Percentiles rank a stretch among this genome's conserved stretches.
Evolutionary conservation across 2,797 vertebrate genomes (phyloP).

Genomic region (Catostomus latipinnis): DNA sequence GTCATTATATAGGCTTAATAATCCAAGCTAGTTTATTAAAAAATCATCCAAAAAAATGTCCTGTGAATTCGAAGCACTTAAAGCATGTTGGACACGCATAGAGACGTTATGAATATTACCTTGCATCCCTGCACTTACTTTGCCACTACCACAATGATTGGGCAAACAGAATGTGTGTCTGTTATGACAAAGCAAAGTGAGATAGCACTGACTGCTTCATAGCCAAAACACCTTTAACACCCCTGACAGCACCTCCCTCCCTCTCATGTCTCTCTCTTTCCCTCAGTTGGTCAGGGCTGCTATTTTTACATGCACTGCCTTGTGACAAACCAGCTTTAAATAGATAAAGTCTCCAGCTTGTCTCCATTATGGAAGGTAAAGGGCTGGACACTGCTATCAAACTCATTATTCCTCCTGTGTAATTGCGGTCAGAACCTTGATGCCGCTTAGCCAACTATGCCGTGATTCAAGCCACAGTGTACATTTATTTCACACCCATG

Average conservation of each 20-base stretch:
- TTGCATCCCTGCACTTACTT: not conserved
- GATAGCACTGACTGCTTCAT: conserved; percentile 56
- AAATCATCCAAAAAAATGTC: no score
- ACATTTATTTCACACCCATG: not conserved
- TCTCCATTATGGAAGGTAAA: conserved; percentile 65
- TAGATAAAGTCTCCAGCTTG: conserved; percentile 74
- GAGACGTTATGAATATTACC: not conserved
- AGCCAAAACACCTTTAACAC: conserved; percentile 43
- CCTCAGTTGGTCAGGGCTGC: conserved; percentile 53
- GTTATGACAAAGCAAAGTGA: conserved; percentile 53
- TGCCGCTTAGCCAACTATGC: conserved; percentile 59
- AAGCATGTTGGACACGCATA: not conserved
- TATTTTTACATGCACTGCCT: conserved; percentile 60
- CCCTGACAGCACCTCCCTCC: conserved; percentile 7
- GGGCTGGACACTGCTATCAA: conserved; percentile 70
- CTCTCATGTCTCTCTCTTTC: conserved; percentile 18
- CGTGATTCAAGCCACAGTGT: conserved; percentile 53
- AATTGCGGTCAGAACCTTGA: conserved; percentile 72
- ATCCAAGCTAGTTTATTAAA: no score
- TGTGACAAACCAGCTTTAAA: conserved; percentile 74
- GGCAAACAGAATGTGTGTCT: conserved; percentile 28
- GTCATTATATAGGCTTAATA: no score
- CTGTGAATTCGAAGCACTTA: not conserved
- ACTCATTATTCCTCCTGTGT: conserved; percentile 74
- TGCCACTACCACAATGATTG: not conserved